Evolutionary conservation across 2,888 invertebrate genomes (phyloP), one percentile per base, ranked within the genome.

Genomic region (Cenopis cana): DNA sequence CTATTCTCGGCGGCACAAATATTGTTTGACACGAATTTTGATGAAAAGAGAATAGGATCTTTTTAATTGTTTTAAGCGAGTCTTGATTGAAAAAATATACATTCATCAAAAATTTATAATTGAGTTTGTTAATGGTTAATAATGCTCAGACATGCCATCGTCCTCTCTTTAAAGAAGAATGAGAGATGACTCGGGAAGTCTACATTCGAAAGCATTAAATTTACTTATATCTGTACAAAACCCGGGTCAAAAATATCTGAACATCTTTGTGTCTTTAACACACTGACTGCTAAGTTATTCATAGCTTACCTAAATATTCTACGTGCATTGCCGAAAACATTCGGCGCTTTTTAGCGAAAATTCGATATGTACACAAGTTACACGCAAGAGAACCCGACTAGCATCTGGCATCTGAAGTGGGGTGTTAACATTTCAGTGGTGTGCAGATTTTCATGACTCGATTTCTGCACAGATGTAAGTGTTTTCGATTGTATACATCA

Each of bases 101-200:
- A n/a, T n/a, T n/a, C n/a, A n/a, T n/a, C n/a, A n/a, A n/a, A n/a
- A n/a, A n/a, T n/a, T n/a, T n/a, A n/a, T n/a, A n/a, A n/a, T n/a
- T n/a, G n/a, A n/a, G n/a, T n/a, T n/a, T n/a, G n/a, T n/a, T n/a
- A n/a, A n/a, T n/a, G n/a, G n/a, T n/a, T n/a, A n/a, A n/a, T n/a
- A 54, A 24, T 54, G 54, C 24, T 54, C 14, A 54, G 54, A 54
- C 5, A 54, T 54, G 24, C 14, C 54, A 54, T 54, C 14, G 24
- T 24, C 8, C 1, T 54, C 54, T 54, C 24, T 29, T 54, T 20
- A 18, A 52, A 12, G n/a, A 55, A 5, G n/a, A 10, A 41, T 65
- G 50, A 60, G 17, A 60, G 20, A 18, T 18, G 24, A 2, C 6
- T 54, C 20, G 24, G 36, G 2, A n/a, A 50, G 9, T 50, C 49